These are phyloP conservation scores for Prionailurus bengalensis DNA, from an alignment of 2,113 vertebrate genomes.

Conservation along the genomic window DNA sequence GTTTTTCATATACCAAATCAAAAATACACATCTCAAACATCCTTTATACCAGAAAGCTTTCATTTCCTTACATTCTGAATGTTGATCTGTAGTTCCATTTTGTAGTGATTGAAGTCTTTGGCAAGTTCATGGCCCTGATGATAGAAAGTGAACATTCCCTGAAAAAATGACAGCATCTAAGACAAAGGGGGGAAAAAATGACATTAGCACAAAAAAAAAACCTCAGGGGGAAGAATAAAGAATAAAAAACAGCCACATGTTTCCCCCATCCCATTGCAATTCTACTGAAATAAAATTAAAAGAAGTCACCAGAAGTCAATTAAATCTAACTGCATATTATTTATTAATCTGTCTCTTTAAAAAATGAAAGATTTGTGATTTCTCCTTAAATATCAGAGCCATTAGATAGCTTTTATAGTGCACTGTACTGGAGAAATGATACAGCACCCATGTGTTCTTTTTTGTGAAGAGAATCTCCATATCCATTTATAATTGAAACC, in stretches of 20 bases:
- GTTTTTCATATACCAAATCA: neutral
- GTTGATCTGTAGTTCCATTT: constrained; percentile 96
- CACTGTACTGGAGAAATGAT: neutral
- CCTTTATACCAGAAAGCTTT: neutral
- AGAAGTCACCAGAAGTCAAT: neutral
- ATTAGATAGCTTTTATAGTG: neutral
- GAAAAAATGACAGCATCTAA: constrained; percentile 98
- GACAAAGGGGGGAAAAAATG: constrained; percentile 52
- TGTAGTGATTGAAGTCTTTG: constrained; percentile 99
- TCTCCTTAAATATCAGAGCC: neutral
- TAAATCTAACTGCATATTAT: neutral
- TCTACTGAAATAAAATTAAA: neutral
- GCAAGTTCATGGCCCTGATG: constrained; percentile 98
- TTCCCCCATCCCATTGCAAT: neutral
- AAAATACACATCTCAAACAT: neutral
- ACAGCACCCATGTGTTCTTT: neutral
- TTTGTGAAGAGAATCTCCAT: neutral
- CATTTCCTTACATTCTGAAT: constrained; percentile 96
- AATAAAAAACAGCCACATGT: neutral
- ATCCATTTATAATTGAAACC: neutral
- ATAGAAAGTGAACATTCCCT: constrained; percentile 99
- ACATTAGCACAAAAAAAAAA: constrained; percentile 40
- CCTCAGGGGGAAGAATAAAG: fast-evolving
- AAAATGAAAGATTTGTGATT: neutral
- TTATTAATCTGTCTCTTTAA: neutral